Base-by-base conservation (phyloP, 1,140 invertebrate genomes). In the Stenopsyche tienmushanensis region DNA sequence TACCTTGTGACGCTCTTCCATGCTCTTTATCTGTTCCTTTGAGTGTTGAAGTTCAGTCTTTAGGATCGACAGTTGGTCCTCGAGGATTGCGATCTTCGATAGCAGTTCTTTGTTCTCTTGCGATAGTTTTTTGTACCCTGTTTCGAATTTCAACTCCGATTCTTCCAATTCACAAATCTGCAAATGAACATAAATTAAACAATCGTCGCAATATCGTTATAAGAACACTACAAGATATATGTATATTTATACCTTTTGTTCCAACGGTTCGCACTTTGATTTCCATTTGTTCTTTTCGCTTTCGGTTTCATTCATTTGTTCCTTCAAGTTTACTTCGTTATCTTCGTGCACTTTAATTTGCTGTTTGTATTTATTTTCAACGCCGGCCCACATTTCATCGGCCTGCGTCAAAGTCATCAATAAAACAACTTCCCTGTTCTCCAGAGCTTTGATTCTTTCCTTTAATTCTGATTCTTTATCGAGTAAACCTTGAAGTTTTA, bases 381-480 rank as follows among this genome's bases (percentile, higher is more conserved):
- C 82, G 42, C 88, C 85, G 0, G 85, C 84, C 83, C 89, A 88
- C 73, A 91, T 85, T 45, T 87, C 83, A 55, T 90, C 90, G 1
- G 88, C 88, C 60, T 89, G 83, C 67, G 87, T 85, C 68, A 92
- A 77, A 54, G 89, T 90, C 70, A 87, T 86, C 72, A 88, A 80
- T 67, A 90, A 90, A 0, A 87, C 83, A 3, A 82, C 79, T 72
- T 90, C 87, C 53, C 84, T 78, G 29, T 83, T 79, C 72, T 90
- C 86, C 3, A 89, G 69, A 47, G 89, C 87, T 26, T 78, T 79
- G 21, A 90, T 83, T 26, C 76, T 71, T 44, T 41, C 72, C 68
- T 77, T 77, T 25, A 82, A 53, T 24, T 79, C 76, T 49, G 74
- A 65, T 55, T 79, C 75, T 15, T 52, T 73, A 2, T 67, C 25